Conservation (phyloP, 2,113 vertebrate genomes). For the Sorex araneus region DNA sequence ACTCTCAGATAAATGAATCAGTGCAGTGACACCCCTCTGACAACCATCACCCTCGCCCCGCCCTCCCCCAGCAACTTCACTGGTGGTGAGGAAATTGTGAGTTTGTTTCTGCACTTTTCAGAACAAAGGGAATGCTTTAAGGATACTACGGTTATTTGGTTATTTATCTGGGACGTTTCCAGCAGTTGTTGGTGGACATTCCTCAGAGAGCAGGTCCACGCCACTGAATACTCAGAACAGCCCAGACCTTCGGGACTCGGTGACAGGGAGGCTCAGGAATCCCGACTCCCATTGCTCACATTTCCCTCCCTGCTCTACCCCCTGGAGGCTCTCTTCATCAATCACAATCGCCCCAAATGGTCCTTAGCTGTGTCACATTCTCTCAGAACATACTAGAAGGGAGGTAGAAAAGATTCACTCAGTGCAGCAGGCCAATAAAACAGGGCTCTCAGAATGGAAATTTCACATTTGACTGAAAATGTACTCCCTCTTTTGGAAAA, state of each 20-base stretch:
- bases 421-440: conserved; percentile 31
- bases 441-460: conserved; percentile 41
- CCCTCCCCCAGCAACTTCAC: not conserved
- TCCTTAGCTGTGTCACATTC: conserved; percentile 20
- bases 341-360: conserved; percentile 24
- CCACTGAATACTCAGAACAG: not conserved
- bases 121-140: not conserved
- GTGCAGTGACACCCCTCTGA: not conserved
- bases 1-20: not conserved
- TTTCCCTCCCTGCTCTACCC: not conserved
- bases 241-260: not conserved
- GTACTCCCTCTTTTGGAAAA: not conserved
- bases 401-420: conserved; percentile 55
- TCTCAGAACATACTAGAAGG: conserved; percentile 42
- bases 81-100: conserved; percentile 4
- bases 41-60: not conserved
- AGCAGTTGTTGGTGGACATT: not conserved
- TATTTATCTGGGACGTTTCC: not conserved
- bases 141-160: not conserved
- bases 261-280: not conserved
- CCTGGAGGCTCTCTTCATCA: conserved; percentile 18
- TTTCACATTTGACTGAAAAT: conserved; percentile 59
- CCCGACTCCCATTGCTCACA: not conserved
- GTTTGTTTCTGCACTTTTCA: not conserved
- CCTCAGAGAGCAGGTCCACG: not conserved